A percentile compares a stretch with the other conserved stretches of the same genome.
Conservation (phyloP, 2,888 invertebrate genomes). For the Sisyra nigra region DNA sequence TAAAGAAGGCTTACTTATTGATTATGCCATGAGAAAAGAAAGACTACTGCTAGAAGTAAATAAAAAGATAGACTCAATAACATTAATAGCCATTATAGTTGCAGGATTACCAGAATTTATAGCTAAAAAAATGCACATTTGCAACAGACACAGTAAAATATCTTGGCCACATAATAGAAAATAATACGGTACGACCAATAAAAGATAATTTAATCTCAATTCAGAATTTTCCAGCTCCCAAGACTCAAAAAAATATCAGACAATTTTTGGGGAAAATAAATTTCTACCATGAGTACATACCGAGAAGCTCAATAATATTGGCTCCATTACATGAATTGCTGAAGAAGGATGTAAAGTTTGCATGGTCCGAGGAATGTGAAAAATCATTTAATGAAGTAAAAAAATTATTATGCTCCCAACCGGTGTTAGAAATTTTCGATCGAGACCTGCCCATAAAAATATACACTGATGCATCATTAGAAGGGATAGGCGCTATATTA, state of each 20-base stretch:
- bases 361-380: slow-evolving; percentile 13
- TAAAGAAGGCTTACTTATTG: no score
- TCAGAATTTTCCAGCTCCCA: slow-evolving; percentile 10
- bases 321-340: no score
- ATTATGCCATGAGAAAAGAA: no score
- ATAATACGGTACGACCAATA: slow-evolving; percentile 13
- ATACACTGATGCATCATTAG: slow-evolving; percentile 15
- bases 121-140: slow-evolving; percentile 15
- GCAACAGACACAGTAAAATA: slow-evolving; percentile 12
- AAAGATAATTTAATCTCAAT: slow-evolving; percentile 12
- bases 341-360: no score
- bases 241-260: slow-evolving; percentile 11
- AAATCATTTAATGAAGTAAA: slow-evolving; percentile 11
- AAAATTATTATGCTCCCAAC: slow-evolving; percentile 12
- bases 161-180: slow-evolving; percentile 12
- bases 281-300: no score
- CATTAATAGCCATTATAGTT: no score
- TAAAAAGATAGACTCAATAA: no score
- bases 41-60: no score
- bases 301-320: no score
- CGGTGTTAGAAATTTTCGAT: slow-evolving; percentile 14
- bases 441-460: slow-evolving; percentile 12
- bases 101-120: no score
- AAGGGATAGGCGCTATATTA: slow-evolving; percentile 15
- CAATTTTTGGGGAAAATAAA: slow-evolving; percentile 12